Conservation (phyloP, 1,140 invertebrate species). For the Saccostrea glomerata region DNA sequence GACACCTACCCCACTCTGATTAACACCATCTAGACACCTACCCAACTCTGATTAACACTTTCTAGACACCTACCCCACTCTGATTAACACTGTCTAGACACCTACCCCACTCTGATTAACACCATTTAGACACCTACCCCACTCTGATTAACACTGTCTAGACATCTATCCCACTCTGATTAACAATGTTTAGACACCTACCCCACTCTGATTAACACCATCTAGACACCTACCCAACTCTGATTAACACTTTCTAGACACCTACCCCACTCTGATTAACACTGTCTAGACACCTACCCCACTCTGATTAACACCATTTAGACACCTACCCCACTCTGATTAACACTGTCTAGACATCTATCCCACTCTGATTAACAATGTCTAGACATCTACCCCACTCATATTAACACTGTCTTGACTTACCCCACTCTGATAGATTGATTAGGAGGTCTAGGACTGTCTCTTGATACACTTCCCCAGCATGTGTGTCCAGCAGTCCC, state of each 20-base stretch:
- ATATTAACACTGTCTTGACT: constrained; percentile 3
- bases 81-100: neutral
- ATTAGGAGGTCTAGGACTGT: constrained; percentile 78
- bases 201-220: neutral
- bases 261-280: constrained; percentile 68
- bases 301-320: constrained; percentile 43
- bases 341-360: too few relatives aligned
- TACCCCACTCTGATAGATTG: constrained; percentile 78
- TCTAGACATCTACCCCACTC: neutral
- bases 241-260: neutral
- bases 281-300: neutral
- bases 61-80: too few relatives aligned
- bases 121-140: too few relatives aligned
- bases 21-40: too few relatives aligned
- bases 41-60: too few relatives aligned
- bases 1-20: too few relatives aligned
- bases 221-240: neutral
- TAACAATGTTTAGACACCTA: too few relatives aligned
- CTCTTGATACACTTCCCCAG: constrained; percentile 62
- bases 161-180: neutral
- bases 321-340: constrained; percentile 69
- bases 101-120: neutral
- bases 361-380: too few relatives aligned
- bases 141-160: neutral
- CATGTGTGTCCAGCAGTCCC: constrained; percentile 60